Percentiles rank a stretch among this genome's conserved stretches.
Conservation (phyloP, 2,797 vertebrate genomes). For the Clarias fuscus region DNA sequence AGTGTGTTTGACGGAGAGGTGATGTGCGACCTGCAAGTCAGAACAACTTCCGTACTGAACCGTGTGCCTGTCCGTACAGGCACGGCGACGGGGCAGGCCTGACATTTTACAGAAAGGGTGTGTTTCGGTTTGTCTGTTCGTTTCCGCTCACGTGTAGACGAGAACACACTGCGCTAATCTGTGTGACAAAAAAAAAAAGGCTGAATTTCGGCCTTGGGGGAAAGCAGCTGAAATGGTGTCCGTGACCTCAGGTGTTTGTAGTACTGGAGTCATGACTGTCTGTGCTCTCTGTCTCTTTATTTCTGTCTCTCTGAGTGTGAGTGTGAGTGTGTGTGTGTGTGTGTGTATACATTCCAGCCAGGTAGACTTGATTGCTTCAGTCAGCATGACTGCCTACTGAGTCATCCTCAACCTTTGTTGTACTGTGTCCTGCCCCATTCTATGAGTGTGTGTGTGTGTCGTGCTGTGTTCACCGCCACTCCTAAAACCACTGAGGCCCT, state of each 20-base stretch:
- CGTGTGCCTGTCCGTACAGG: slow-evolving; percentile 2
- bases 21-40: slow-evolving; percentile 1
- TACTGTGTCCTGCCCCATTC: slow-evolving; percentile 9
- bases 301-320: not conserved
- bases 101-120: not conserved
- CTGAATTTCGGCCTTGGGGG: not conserved
- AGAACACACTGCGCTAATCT: not conserved
- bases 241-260: not conserved
- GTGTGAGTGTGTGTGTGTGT: slow-evolving; percentile 11
- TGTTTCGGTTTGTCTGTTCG: not conserved
- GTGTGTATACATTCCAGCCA: slow-evolving; percentile 23
- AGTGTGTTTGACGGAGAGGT: not conserved
- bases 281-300: not conserved
- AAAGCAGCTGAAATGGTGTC: not conserved
- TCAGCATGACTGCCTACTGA: slow-evolving; percentile 42
- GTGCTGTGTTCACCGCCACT: slow-evolving; percentile 50
- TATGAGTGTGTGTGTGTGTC: not conserved
- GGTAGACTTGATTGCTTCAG: slow-evolving; percentile 38
- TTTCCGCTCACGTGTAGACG: not conserved
- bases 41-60: not conserved
- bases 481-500: slow-evolving; percentile 35
- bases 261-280: slow-evolving; percentile 20
- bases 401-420: slow-evolving; percentile 37
- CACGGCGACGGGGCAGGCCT: not conserved
- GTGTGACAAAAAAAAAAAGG: not conserved